These are phyloP conservation scores for Atta texana DNA, from an alignment of 1,140 invertebrate genomes.

Conservation along the genomic window DNA sequence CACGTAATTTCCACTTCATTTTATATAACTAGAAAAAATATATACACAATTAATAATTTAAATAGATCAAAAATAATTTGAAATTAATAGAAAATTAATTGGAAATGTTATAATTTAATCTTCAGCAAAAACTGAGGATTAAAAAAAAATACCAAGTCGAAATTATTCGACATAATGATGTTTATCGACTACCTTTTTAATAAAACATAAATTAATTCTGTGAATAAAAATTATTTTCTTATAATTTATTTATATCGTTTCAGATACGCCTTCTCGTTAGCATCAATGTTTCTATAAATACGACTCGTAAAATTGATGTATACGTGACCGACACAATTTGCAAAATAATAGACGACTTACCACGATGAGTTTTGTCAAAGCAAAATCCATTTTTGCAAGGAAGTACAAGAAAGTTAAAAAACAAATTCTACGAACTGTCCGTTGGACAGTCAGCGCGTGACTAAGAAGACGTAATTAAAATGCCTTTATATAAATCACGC, in stretches of 20 bases:
- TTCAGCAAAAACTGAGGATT: not conserved
- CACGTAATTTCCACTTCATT: constrained; percentile 60
- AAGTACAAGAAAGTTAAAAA: not conserved
- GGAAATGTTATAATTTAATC: not conserved
- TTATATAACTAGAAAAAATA: constrained; percentile 66
- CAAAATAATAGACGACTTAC: constrained; percentile 49
- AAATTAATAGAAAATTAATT: not conserved
- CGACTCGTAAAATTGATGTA: too few relatives aligned
- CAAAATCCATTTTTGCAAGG: constrained; percentile 61
- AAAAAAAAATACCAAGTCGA: not conserved
- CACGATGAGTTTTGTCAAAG: constrained; percentile 48
- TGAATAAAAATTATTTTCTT: not conserved
- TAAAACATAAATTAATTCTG: constrained; percentile 1
- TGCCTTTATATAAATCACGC: constrained; percentile 68
- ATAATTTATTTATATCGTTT: constrained; percentile 13
- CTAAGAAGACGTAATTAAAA: constrained; percentile 69
- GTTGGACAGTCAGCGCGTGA: constrained; percentile 33
- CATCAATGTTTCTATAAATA: not conserved
- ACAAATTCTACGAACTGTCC: not conserved
- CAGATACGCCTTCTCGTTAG: not conserved
- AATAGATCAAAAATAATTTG: not conserved
- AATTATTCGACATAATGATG: not conserved
- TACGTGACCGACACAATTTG: too few relatives aligned
- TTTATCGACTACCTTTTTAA: not conserved
- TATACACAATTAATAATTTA: not conserved